Evolutionary conservation across 2,113 vertebrate species (phyloP), one percentile per base, ranked within the genome.

Genomic region (Salvelinus sp.): DNA sequence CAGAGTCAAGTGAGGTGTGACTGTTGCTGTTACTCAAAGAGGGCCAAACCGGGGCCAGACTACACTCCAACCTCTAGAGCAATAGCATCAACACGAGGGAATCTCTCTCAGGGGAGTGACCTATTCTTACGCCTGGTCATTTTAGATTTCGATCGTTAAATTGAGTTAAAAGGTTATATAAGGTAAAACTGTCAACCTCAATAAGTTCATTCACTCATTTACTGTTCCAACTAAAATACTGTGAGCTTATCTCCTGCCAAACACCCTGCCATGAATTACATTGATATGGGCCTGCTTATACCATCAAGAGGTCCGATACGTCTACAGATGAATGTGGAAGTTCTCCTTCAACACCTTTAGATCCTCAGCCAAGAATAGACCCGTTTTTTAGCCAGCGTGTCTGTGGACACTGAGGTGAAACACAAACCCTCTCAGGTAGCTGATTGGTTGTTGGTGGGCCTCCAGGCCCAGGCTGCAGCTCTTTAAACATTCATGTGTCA

Each of bases 401-500:
- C 58, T 16, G 50, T 9, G n/a, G 58, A 62, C 58, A 54, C 12
- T 54, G 14, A 54, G 50, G 50, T 54, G 50, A 54, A 54, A 54
- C 12, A 54, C 16, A 18, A 54, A 16, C 58, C 58, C n/a, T n/a
- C 58, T 62, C 58, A 62, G 58, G 58, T 62, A 62, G 6, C 58
- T 62, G 58, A 22, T 7, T n/a, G 58, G 18, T 22, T 10, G n/a
- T 22, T 6, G n/a, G 18, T 22, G n/a, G n/a, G 6, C 68, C 20
- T 47, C 9, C 68, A 14, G 20, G 23, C 68, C 22, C 3, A 5
- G 9, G 38, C 20, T 38, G n/a, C 64, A 54, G 50, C 50, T 54
- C 3, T 66, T 66, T 14, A 66, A 66, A 66, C 64, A 66, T 66
- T 25, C 7, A 25, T 28, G 84, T 79, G 78, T 73, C 73, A 72